Evolutionary conservation across 2,797 vertebrate genomes (phyloP).

Genomic region (Gephyroberyx darwinii): DNA sequence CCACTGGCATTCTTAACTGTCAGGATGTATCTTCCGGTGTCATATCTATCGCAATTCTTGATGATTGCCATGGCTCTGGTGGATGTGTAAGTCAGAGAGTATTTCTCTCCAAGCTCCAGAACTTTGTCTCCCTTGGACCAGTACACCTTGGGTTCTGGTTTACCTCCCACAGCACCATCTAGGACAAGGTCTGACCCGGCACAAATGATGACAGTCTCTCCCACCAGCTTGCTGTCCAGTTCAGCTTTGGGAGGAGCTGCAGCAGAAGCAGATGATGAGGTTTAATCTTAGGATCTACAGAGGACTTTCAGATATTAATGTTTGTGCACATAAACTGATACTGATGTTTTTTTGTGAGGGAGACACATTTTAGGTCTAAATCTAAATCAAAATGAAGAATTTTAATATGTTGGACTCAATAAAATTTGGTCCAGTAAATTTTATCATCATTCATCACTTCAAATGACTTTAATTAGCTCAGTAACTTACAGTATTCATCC

Average conservation of each 20-base stretch:
- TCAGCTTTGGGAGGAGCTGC: conserved; percentile 95
- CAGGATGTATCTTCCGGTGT: conserved; percentile 92
- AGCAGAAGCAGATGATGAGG: neutral
- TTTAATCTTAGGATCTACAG: neutral
- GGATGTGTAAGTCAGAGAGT: conserved; percentile 95
- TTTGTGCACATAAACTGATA: neutral
- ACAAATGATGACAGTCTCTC: conserved; percentile 88
- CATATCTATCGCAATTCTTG: conserved; percentile 95
- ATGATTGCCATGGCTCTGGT: conserved; percentile 95
- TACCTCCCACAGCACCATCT: conserved; percentile 94
- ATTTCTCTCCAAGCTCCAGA: conserved; percentile 93
- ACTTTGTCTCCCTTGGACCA: conserved; percentile 97
- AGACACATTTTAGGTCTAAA: too few relatives aligned
- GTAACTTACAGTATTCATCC: conserved; percentile 94
- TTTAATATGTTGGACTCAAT: too few relatives aligned
- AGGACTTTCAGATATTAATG: neutral
- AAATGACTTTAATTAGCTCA: too few relatives aligned
- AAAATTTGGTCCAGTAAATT: too few relatives aligned
- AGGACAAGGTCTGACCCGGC: conserved; percentile 97
- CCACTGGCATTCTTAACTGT: conserved; percentile 95
- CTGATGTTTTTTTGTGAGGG: neutral
- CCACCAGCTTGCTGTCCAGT: conserved; percentile 90
- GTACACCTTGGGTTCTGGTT: conserved; percentile 98
- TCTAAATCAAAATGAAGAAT: too few relatives aligned
- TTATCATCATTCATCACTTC: neutral